Conservation (phyloP, 2,797 vertebrate species). For the Syngnathus acus region DNA sequence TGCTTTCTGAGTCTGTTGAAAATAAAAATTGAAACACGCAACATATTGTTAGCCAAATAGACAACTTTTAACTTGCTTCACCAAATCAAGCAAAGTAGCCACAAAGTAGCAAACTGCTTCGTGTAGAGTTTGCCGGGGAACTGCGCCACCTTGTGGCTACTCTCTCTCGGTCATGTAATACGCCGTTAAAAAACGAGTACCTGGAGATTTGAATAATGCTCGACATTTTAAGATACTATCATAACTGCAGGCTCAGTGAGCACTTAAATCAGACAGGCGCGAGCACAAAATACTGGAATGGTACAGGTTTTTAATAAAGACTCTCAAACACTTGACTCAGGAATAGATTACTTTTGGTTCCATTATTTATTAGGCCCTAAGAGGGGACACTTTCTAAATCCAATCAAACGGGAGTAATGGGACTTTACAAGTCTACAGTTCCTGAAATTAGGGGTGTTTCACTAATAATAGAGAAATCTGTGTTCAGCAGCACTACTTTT, state of each 20-base stretch:
- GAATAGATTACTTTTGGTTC: neutral
- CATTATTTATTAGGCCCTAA: neutral
- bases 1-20: constrained; percentile 40
- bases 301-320: neutral
- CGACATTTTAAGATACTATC: no score
- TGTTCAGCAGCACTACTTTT: neutral
- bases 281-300: no score
- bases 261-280: no score
- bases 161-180: no score
- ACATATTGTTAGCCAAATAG: neutral
- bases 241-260: no score
- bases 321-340: neutral
- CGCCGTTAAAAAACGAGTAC: no score
- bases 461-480: neutral
- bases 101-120: no score
- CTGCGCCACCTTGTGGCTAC: no score
- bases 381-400: neutral
- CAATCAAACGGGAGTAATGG: neutral
- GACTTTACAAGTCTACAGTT: neutral
- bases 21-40: constrained; percentile 20
- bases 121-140: no score
- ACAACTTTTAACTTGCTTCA: no score
- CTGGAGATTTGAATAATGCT: no score
- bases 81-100: neutral
- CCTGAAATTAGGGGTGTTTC: neutral